Evolutionary conservation across 2,797 vertebrate genomes (phyloP).

Genomic region (Picus viridis): DNA sequence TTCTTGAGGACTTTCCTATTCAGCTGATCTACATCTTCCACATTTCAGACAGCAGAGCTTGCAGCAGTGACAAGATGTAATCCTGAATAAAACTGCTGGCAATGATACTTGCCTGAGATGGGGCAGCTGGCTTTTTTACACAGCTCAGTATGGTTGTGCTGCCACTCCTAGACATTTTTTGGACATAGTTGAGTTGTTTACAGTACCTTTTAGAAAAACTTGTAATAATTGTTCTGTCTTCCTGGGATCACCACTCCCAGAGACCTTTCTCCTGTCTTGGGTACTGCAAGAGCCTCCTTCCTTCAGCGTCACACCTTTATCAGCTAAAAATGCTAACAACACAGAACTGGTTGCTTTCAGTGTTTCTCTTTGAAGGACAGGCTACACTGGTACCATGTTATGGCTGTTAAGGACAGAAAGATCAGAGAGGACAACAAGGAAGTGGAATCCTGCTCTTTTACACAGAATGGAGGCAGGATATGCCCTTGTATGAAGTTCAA

Average conservation of each 20-base stretch:
- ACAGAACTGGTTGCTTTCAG: not conserved
- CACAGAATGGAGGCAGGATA: not conserved
- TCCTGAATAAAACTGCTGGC: not conserved
- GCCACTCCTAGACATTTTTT: conserved; percentile 47
- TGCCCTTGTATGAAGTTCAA: conserved; percentile 9
- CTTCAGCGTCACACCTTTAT: not conserved
- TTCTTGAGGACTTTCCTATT: not conserved
- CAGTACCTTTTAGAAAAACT: not conserved
- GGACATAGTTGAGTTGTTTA: conserved; percentile 34
- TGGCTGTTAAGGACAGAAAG: not conserved
- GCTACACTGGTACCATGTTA: not conserved
- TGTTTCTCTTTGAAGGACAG: not conserved
- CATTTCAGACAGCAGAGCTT: not conserved
- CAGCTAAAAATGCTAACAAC: not conserved
- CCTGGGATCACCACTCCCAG: not conserved
- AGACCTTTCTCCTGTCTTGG: conserved; percentile 32
- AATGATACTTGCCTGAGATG: conserved; percentile 28
- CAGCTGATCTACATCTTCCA: not conserved
- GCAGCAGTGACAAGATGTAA: not conserved
- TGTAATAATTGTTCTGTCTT: conserved; percentile 1
- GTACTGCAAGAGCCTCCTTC: not conserved
- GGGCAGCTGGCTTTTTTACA: conserved; percentile 26
- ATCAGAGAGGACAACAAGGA: not conserved
- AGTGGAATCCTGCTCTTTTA: conserved; percentile 4
- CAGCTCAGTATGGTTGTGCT: conserved; percentile 26